Evolutionary conservation across 2,888 invertebrate species (phyloP).

Genomic region (Ryuthela nishihirai): DNA sequence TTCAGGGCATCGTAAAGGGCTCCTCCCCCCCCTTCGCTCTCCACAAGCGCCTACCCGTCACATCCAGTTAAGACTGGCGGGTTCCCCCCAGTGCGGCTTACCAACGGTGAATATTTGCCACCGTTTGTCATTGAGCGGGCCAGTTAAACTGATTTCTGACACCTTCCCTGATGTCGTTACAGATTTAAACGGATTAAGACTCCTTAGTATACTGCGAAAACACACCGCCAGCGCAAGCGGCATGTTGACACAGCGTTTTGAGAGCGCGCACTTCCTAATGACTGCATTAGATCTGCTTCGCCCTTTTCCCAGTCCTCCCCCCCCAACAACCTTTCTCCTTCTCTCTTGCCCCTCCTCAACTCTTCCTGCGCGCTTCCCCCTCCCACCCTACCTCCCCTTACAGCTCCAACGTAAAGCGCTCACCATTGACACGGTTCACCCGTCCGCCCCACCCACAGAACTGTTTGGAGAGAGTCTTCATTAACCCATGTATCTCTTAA

Average conservation of each 20-base stretch:
- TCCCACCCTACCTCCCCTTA: too few relatives aligned
- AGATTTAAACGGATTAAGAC: constrained; percentile 37
- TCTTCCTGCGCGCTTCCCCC: constrained; percentile 5
- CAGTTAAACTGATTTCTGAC: constrained; percentile 37
- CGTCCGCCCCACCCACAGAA: too few relatives aligned
- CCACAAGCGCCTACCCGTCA: background rate
- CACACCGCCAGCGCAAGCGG: constrained; percentile 11
- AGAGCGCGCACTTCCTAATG: constrained; percentile 17
- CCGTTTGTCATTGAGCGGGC: constrained; percentile 23
- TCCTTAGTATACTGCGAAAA: constrained; percentile 40
- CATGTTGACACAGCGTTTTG: constrained; percentile 22
- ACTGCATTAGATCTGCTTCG: constrained; percentile 1
- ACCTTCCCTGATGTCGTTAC: constrained; percentile 37
- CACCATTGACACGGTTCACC: too few relatives aligned
- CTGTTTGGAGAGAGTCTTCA: too few relatives aligned
- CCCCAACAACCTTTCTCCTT: too few relatives aligned
- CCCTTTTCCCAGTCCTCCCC: background rate
- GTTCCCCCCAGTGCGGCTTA: background rate
- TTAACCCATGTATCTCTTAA: constrained; percentile 37
- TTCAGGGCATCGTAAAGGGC: constrained; percentile 13
- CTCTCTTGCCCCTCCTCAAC: background rate
- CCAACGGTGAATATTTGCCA: constrained; percentile 1
- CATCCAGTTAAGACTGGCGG: too few relatives aligned
- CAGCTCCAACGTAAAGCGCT: too few relatives aligned
- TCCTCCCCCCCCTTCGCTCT: background rate